phyloP scores from a whole-genome alignment of 2,797 vertebrate genomes.

The Distichodus sexfasciatus region DNA sequence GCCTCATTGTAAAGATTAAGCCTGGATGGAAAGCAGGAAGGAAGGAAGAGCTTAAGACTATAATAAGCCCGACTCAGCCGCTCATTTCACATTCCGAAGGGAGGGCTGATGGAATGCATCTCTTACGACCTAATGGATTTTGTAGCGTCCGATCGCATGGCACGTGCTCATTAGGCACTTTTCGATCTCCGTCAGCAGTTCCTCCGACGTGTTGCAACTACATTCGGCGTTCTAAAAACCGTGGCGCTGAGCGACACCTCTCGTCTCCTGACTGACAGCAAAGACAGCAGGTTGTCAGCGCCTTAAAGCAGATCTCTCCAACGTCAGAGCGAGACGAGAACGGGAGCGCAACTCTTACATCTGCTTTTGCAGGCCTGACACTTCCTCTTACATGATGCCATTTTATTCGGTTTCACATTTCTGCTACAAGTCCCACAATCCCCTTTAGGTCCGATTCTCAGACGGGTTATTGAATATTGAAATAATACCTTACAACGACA shows the following conservation, averaged over 20 bases:
- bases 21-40: too few species aligned
- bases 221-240: not conserved
- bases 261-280: conserved; percentile 28
- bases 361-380: not conserved
- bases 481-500: conserved; percentile 2
- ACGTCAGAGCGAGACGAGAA: not conserved
- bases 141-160: conserved; percentile 22
- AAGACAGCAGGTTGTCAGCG: conserved; percentile 22
- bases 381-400: not conserved
- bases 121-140: conserved; percentile 32
- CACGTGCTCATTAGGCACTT: conserved; percentile 4
- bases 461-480: conserved; percentile 32
- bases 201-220: too few species aligned
- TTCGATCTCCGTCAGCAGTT: too few species aligned
- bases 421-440: not conserved
- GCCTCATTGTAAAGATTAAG: too few species aligned
- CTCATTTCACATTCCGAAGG: not conserved
- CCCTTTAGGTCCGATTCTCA: not conserved
- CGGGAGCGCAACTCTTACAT: not conserved
- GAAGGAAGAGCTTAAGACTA: too few species aligned
- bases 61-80: not conserved
- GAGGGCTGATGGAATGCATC: not conserved
- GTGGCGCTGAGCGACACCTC: conserved; percentile 20
- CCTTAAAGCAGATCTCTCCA: conserved; percentile 9
- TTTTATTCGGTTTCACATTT: not conserved